A percentile compares a stretch with the other conserved stretches of the same genome.
Evolutionary conservation across 1,140 invertebrate genomes (phyloP).

Genomic region (Ceratina japonica): DNA sequence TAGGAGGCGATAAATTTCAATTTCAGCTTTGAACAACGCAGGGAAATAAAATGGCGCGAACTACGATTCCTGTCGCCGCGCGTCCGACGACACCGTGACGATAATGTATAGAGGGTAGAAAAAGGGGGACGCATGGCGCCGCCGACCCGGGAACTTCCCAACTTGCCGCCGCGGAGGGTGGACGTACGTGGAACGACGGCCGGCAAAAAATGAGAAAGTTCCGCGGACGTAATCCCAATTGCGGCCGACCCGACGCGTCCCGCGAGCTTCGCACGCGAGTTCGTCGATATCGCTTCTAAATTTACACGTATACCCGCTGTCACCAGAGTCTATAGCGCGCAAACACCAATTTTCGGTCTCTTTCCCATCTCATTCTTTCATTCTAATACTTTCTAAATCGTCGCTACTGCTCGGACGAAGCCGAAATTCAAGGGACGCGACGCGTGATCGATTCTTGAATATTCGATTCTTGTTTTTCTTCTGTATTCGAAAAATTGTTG

Average conservation of each 20-base stretch:
- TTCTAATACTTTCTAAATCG: too few relatives aligned
- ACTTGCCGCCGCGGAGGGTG: background rate
- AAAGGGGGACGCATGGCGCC: constrained; percentile 8
- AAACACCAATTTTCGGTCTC: too few relatives aligned
- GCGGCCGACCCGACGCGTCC: background rate
- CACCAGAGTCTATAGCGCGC: too few relatives aligned
- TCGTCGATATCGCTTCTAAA: background rate
- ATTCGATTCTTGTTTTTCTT: too few relatives aligned
- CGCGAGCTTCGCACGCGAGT: background rate
- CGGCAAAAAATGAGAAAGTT: background rate
- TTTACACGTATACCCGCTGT: too few relatives aligned
- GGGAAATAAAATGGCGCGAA: background rate
- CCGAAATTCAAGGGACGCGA: too few relatives aligned
- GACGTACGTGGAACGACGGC: background rate
- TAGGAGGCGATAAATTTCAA: too few relatives aligned
- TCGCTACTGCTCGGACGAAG: too few relatives aligned
- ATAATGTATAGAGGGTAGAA: constrained; percentile 1
- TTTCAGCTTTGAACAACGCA: too few relatives aligned
- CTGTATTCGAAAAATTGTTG: too few relatives aligned
- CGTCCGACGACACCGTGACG: constrained; percentile 9
- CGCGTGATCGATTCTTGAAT: too few relatives aligned
- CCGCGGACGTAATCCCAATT: constrained; percentile 17
- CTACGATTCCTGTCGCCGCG: constrained; percentile 3
- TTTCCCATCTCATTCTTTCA: too few relatives aligned
- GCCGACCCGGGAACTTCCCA: constrained; percentile 17